Evolutionary conservation across 2,797 vertebrate genomes (phyloP).

Genomic region (Anomalospiza imberbis): DNA sequence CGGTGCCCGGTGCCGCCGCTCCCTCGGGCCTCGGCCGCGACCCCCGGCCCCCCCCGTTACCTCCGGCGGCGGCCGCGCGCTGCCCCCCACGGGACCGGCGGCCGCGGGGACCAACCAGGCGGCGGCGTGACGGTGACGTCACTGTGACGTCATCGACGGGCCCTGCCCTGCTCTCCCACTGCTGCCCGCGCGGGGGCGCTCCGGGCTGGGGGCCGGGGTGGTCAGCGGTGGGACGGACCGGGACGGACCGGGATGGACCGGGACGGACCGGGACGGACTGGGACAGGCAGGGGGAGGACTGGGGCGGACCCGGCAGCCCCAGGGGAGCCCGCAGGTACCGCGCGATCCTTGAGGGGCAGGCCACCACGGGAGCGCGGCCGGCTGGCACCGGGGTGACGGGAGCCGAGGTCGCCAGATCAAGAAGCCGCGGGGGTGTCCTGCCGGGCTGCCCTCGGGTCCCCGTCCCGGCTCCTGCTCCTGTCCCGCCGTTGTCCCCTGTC

Average conservation of each 20-base stretch:
- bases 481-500: not conserved
- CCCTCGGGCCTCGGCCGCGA: not conserved
- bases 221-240: not conserved
- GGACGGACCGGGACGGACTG: too few relatives aligned
- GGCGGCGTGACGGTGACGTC: not conserved
- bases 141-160: rapidly evolving
- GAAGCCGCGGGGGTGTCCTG: not conserved
- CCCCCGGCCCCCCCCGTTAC: not conserved
- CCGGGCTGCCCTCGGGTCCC: too few relatives aligned
- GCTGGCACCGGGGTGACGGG: not conserved
- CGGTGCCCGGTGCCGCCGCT: not conserved
- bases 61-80: not conserved
- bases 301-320: not conserved
- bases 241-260: too few relatives aligned
- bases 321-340: too few relatives aligned
- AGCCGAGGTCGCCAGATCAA: not conserved
- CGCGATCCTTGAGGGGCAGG: not conserved
- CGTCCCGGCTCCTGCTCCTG: not conserved
- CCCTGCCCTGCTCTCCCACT: not conserved
- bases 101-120: not conserved
- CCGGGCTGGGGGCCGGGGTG: not conserved
- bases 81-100: not conserved
- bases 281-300: too few relatives aligned
- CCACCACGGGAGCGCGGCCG: not conserved
- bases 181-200: not conserved